Percentiles rank a stretch among this genome's conserved stretches.
Conservation (phyloP, 2,797 vertebrate species). For the Phyllotis vaccarum region DNA sequence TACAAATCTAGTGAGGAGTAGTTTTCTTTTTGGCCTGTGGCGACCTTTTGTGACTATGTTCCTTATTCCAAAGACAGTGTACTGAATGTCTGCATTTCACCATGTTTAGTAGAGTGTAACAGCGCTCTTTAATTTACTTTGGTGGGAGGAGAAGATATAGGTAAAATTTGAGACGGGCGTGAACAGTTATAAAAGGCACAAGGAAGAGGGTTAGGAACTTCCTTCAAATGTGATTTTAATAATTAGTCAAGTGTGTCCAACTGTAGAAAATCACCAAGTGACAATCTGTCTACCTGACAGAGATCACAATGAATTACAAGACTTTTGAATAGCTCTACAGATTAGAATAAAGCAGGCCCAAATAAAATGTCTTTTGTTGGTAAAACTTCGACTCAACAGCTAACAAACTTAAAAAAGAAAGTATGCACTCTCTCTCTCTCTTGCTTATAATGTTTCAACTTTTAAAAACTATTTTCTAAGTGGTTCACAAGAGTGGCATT, state of each 20-base stretch:
- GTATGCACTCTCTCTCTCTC: constrained; percentile 47
- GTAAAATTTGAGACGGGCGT: constrained; percentile 92
- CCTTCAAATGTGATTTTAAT: constrained; percentile 89
- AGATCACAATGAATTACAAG: constrained; percentile 89
- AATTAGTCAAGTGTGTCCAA: constrained; percentile 90
- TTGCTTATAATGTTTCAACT: constrained; percentile 58
- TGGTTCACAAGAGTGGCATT: background rate
- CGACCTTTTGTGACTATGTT: constrained; percentile 94
- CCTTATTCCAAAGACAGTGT: constrained; percentile 88
- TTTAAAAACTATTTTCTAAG: constrained; percentile 36
- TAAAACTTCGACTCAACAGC: constrained; percentile 82
- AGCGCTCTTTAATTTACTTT: constrained; percentile 88
- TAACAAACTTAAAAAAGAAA: constrained; percentile 74
- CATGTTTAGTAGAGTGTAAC: constrained; percentile 92
- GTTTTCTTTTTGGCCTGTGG: constrained; percentile 89
- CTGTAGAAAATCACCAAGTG: constrained; percentile 90
- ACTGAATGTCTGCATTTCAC: constrained; percentile 89
- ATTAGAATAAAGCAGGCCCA: constrained; percentile 86
- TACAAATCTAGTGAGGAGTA: constrained; percentile 86
- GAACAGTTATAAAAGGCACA: constrained; percentile 86
- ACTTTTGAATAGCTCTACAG: constrained; percentile 88
- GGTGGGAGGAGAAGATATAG: constrained; percentile 91
- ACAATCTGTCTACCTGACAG: constrained; percentile 91
- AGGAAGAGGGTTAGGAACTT: constrained; percentile 86
- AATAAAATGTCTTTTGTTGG: constrained; percentile 89